phyloP scores from a whole-genome alignment of 2,888 invertebrate genomes.

The Sphecodes monilicornis region DNA sequence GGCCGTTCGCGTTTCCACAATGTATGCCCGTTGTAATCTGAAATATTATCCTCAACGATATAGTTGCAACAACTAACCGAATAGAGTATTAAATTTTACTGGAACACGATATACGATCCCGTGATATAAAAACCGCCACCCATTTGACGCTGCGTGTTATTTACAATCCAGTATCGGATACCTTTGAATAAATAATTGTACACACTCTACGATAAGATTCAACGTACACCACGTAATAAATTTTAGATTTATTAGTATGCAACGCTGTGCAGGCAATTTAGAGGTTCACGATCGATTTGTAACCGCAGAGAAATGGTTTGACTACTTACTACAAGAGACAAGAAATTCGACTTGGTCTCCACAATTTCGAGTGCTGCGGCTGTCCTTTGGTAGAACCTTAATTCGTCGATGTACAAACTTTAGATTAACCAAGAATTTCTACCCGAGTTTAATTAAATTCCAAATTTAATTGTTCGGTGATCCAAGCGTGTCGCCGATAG shows the following conservation, averaged over 20 bases:
- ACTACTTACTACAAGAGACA: slow-evolving; percentile 17
- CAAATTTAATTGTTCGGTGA: not conserved
- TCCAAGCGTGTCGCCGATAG: not conserved
- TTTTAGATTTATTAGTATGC: not conserved
- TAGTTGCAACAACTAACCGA: slow-evolving; percentile 31
- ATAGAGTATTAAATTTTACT: slow-evolving; percentile 13
- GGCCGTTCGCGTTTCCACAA: slow-evolving; percentile 7
- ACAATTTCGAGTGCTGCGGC: not conserved
- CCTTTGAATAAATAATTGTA: not conserved
- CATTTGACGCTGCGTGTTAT: slow-evolving; percentile 17
- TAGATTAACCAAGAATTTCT: not conserved
- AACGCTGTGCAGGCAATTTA: not conserved
- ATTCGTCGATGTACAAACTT: slow-evolving; percentile 20
- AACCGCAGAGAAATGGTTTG: not conserved
- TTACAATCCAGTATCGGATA: slow-evolving; percentile 15
- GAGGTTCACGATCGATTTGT: not conserved
- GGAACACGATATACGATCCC: slow-evolving; percentile 6
- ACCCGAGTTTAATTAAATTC: slow-evolving; percentile 2
- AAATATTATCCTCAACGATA: slow-evolving; percentile 30
- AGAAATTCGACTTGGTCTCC: not conserved
- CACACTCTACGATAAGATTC: not conserved
- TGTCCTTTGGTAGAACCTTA: slow-evolving; percentile 6
- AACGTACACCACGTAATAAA: not conserved
- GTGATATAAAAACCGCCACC: slow-evolving; percentile 19
- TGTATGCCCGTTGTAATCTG: slow-evolving; percentile 17